phyloP scores from a whole-genome alignment of 92 coral and sea anemone genomes.

The Epizoanthus scotinus region DNA sequence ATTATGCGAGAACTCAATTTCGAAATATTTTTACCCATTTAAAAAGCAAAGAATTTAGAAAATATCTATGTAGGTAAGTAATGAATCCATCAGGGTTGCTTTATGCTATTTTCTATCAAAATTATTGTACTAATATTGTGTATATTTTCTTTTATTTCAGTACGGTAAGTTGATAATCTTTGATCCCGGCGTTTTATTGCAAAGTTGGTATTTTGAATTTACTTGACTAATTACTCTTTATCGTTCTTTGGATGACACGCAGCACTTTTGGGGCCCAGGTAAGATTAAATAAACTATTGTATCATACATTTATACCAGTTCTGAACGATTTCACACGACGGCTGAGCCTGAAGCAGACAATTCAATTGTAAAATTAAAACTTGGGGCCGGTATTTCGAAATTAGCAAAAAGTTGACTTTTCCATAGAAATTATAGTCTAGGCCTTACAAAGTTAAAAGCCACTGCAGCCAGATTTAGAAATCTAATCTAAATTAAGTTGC shows the following conservation, averaged over 20 bases:
- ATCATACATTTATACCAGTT: background rate
- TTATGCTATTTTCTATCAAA: background rate
- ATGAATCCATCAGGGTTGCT: background rate
- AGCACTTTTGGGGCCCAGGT: slow-evolving; percentile 99
- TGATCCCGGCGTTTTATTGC: background rate
- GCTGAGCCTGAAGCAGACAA: no score
- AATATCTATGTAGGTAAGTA: slow-evolving; percentile 90
- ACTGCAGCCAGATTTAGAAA: no score
- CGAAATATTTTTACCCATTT: slow-evolving; percentile 59
- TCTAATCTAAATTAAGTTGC: no score
- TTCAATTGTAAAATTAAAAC: no score
- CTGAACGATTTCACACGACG: no score
- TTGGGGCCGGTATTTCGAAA: no score
- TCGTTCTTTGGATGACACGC: slow-evolving; percentile 38
- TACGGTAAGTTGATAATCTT: slow-evolving; percentile 83
- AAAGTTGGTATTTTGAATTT: background rate
- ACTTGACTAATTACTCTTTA: slow-evolving; percentile 33
- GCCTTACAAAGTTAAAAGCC: no score
- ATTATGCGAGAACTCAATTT: slow-evolving; percentile 59
- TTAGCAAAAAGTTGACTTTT: no score
- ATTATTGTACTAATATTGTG: background rate
- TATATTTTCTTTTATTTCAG: slow-evolving; percentile 63
- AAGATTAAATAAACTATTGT: slow-evolving; percentile 17
- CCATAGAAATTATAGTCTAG: no score
- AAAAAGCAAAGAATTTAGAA: slow-evolving; percentile 94